These are phyloP conservation scores for Hemibagrus guttatus DNA, from an alignment of 2,797 vertebrate genomes.

Conservation along the genomic window DNA sequence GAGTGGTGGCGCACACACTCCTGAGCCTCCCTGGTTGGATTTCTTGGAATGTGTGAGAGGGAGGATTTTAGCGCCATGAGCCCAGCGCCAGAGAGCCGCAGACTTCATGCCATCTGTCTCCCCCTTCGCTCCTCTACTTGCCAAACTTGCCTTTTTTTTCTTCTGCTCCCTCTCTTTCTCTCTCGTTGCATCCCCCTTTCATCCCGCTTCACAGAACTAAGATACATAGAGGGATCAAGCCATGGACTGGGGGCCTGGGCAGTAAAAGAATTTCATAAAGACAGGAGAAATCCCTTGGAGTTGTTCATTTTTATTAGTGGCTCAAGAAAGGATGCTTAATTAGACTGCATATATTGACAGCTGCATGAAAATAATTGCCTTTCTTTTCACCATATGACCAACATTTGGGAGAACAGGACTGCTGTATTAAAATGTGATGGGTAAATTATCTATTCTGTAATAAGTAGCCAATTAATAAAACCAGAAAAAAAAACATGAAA, in stretches of 20 bases:
- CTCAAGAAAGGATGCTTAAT: conserved; percentile 69
- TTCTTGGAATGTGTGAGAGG: conserved; percentile 85
- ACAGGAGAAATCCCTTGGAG: conserved; percentile 53
- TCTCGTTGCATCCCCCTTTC: conserved; percentile 68
- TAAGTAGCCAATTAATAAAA: conserved; percentile 60
- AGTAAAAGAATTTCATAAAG: conserved; percentile 52
- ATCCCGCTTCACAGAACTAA: conserved; percentile 81
- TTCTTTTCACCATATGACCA: conserved; percentile 78
- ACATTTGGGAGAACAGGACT: conserved; percentile 59
- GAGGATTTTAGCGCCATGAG: conserved; percentile 84
- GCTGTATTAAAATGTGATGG: conserved; percentile 55
- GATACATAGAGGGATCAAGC: conserved; percentile 78
- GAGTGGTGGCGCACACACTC: conserved; percentile 80
- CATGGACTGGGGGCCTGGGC: conserved; percentile 63
- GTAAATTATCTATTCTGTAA: conserved; percentile 56
- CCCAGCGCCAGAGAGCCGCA: conserved; percentile 81
- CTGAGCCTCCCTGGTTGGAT: conserved; percentile 82
- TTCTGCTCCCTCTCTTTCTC: conserved; percentile 54
- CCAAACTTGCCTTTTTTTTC: conserved; percentile 82
- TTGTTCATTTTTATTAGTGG: conserved; percentile 57
- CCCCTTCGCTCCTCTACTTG: conserved; percentile 77
- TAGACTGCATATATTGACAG: conserved; percentile 74
- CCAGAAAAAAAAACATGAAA: conserved; percentile 4
- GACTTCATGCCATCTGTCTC: conserved; percentile 87
- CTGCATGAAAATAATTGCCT: conserved; percentile 72